Evolutionary conservation across 2,888 invertebrate genomes (phyloP), one percentile per base, ranked within the genome.

Genomic region (Troides oblongomaculatus): DNA sequence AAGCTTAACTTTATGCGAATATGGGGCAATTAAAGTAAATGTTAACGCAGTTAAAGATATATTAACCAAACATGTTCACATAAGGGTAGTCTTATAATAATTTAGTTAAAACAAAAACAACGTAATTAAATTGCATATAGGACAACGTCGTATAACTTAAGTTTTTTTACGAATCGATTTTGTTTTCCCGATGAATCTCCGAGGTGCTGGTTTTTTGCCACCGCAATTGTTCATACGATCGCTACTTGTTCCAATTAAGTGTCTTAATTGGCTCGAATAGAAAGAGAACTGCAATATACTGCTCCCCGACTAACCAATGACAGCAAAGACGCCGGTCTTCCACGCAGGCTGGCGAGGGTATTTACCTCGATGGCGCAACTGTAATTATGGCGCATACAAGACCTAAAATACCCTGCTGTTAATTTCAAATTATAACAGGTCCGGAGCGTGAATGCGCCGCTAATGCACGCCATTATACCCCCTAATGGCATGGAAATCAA

Each of bases 361-460:
- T 89, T 89, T 89, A 88, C 87, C 87, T 85, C 86, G 81, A 84
- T 83, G 81, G 83, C 85, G 85, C 87, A 86, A 87, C 87, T 83
- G 88, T 92, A 92, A 92, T 86, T 86, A 84, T 83, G 82, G 81
- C 82, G 81, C 85, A 84, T 83, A 86, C 83, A 81, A 82, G 79
- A 79, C 82, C 86, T 88, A 84, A 90, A 88, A 87, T 87, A 87
- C 85, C 83, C 84, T 82, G 81, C 78, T 85, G 82, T 82, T 85
- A 84, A 84, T 84, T 83, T 77, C 82, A 80, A 82, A 84, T 83
- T 81, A 80, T 79, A 57, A 61, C 70, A 62, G 23, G 61, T 62
- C 61, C 21, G 10, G 23, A 60, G 23, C 59, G 46, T 57, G 58
- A 59, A 56, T 25, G 39, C 39, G 8, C 43, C 21, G 58, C 62